Base-by-base conservation (phyloP, 2,888 invertebrate genomes). In the Drosophila eohydei region DNA sequence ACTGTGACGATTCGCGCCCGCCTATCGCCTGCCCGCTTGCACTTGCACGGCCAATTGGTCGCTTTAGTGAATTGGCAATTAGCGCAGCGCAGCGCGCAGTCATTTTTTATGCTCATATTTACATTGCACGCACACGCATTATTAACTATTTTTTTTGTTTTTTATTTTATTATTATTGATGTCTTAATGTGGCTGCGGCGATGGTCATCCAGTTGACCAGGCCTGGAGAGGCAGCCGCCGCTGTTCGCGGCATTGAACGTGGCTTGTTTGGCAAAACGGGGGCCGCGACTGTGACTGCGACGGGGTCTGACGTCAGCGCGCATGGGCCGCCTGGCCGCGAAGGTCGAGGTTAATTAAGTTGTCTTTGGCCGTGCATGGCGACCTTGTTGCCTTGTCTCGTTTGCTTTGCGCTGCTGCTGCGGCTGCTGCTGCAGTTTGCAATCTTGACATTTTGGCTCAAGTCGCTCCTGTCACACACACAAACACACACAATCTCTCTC, bases 291-390 rank as follows among this genome's bases (percentile, higher is more conserved):
- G 51, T n/a, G 48, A 54, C 44, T 6, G 43, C 40, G 54, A 54
- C 54, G 38, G 30, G 9, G 43, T 57, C 84, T 89, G 85, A 86
- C 89, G 85, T 86, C 90, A 87, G 68, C 77, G 55, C 61, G 58
- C 65, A 56, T 41, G 60, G 57, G 72, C 55, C 64, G 72, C 52
- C 36, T 52, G 52, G 52, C 26, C 36, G 52, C 86, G 91, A 91
- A 91, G 91, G 91, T 91, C 91, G 91, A 91, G 91, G 91, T 91
- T 91, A 91, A 91, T 91, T 91, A 85, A 91, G 91, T 90, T 91
- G 91, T 91, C 91, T 87, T 90, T 81, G 76, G 71, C 83, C 83
- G 71, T 83, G 81, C 75, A 72, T 67, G 52, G 56, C 60, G 67
- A 82, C 85, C 85, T 89, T 78, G 88, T 81, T 78, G 58, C 41